Evolutionary conservation across 37 sponge, comb jelly and placozoan genomes (phyloP).

Genomic region (Petrosia ficiformis): DNA sequence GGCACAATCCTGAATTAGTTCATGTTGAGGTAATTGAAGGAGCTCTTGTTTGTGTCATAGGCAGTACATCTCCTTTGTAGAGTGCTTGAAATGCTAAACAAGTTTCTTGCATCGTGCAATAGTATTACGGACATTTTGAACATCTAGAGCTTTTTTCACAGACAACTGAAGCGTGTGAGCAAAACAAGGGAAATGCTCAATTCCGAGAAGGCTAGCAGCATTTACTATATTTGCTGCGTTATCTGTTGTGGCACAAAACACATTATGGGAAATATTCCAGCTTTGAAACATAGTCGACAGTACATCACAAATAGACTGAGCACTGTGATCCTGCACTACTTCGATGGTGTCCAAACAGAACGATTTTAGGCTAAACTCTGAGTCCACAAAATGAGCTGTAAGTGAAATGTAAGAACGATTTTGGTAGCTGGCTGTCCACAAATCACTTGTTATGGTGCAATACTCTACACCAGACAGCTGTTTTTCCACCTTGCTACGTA

Average conservation of each 20-base stretch:
- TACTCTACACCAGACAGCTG: background rate
- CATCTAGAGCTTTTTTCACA: slow-evolving; percentile 1
- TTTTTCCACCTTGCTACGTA: background rate
- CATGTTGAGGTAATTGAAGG: slow-evolving; percentile 6
- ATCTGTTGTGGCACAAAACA: slow-evolving; percentile 7
- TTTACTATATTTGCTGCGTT: background rate
- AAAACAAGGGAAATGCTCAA: slow-evolving; percentile 12
- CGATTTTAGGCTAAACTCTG: background rate
- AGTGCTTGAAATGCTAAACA: slow-evolving; percentile 7
- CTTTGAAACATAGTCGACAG: background rate
- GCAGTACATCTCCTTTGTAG: slow-evolving; percentile 11
- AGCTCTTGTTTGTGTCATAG: slow-evolving; percentile 8
- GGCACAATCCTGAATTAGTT: slow-evolving; percentile 2
- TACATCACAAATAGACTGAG: background rate
- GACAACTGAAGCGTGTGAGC: slow-evolving; percentile 16
- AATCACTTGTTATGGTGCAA: background rate
- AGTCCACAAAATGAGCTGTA: background rate
- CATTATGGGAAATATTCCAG: slow-evolving; percentile 5
- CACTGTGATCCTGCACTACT: slow-evolving; percentile 8
- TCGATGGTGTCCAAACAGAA: background rate
- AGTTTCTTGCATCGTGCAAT: slow-evolving; percentile 10
- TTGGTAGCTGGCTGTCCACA: background rate
- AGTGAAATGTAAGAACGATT: background rate
- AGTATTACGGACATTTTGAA: background rate
- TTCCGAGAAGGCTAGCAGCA: background rate